Evolutionary conservation across 2,113 vertebrate genomes (phyloP).

Genomic region (Nestor notabilis): DNA sequence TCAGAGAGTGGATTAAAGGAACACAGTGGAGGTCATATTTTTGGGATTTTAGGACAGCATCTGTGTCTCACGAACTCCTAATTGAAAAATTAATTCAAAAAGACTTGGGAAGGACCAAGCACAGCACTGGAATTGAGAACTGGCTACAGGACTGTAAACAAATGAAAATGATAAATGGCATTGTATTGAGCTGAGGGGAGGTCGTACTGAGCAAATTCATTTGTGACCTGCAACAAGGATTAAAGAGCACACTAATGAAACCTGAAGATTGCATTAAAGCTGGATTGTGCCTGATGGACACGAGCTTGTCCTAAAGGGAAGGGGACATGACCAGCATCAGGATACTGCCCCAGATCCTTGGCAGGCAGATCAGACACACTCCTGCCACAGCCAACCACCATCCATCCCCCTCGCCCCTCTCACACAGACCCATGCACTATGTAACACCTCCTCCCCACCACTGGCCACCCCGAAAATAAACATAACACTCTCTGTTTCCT

Average conservation of each 20-base stretch:
- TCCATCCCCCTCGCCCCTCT: fast-evolving
- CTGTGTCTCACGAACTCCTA: background rate
- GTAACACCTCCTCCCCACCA: background rate
- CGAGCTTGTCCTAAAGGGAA: background rate
- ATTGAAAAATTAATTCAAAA: slow-evolving; percentile 65
- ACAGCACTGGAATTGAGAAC: background rate
- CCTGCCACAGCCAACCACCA: fast-evolving
- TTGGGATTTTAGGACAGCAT: slow-evolving; percentile 26
- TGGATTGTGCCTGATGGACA: background rate
- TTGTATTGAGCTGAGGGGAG: slow-evolving; percentile 11
- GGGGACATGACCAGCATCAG: fast-evolving
- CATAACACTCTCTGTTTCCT: background rate
- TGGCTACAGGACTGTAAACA: slow-evolving; percentile 48
- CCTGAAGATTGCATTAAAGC: background rate
- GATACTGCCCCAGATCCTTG: background rate
- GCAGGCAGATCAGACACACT: background rate
- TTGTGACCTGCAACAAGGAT: slow-evolving; percentile 2
- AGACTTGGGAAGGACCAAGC: slow-evolving; percentile 38
- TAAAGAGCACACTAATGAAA: background rate
- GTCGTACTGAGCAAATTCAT: background rate
- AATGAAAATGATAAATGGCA: slow-evolving; percentile 30
- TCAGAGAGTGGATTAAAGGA: slow-evolving; percentile 1
- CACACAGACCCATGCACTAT: fast-evolving
- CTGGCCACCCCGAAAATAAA: background rate
- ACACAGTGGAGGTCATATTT: background rate